A percentile compares a stretch with the other conserved stretches of the same genome.
Evolutionary conservation across 2,113 vertebrate species (phyloP).

Genomic region (Eulemur macaco): DNA sequence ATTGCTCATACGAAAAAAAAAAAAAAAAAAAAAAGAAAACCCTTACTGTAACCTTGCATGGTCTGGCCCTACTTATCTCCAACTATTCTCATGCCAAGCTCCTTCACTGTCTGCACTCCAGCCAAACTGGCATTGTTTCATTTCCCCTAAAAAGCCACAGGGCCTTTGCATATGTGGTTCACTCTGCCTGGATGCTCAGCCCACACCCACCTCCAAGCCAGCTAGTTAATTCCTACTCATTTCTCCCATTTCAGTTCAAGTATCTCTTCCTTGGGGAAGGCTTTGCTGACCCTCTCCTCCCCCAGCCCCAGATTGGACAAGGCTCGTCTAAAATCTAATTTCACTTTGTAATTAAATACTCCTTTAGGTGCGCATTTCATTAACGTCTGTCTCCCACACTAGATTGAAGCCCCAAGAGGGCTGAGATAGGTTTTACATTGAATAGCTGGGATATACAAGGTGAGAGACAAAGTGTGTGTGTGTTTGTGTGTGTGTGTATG

Average conservation of each 20-base stretch:
- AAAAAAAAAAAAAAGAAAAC: background rate
- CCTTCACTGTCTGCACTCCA: background rate
- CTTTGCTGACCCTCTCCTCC: background rate
- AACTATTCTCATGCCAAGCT: background rate
- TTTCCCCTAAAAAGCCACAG: background rate
- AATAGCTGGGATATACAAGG: background rate
- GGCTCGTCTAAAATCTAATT: background rate
- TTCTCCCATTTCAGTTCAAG: background rate
- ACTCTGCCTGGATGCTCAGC: background rate
- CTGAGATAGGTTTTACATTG: background rate
- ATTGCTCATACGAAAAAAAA: background rate
- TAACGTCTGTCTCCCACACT: background rate
- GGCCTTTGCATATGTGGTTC: background rate
- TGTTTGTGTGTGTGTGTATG: background rate
- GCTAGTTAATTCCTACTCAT: background rate
- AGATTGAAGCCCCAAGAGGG: background rate
- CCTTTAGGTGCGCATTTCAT: background rate
- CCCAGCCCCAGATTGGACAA: background rate
- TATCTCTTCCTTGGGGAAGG: background rate
- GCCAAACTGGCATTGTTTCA: background rate
- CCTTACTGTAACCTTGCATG: background rate
- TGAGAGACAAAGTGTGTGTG: background rate
- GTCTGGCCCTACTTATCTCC: background rate
- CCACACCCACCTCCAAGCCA: background rate
- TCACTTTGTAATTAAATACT: background rate